phyloP scores from a whole-genome alignment of 2,888 invertebrate species.

The Cyclophora albipunctata region DNA sequence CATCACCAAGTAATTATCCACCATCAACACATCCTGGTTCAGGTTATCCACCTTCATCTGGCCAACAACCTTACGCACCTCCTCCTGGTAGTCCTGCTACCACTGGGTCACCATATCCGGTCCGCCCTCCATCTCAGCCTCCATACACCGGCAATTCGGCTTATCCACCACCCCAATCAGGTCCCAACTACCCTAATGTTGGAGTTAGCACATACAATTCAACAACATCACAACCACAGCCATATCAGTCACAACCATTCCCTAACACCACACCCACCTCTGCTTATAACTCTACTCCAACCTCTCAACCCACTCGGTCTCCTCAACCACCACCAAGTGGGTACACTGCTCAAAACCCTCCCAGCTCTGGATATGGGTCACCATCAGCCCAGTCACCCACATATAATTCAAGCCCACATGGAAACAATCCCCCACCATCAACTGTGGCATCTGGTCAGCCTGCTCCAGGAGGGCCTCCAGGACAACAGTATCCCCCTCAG shows the following conservation, averaged over 20 bases:
- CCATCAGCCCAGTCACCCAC: slow-evolving; percentile 79
- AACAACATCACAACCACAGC: slow-evolving; percentile 62
- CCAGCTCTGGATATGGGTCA: slow-evolving; percentile 77
- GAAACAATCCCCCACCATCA: slow-evolving; percentile 64
- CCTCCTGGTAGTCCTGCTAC: slow-evolving; percentile 63
- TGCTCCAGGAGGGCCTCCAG: slow-evolving; percentile 71
- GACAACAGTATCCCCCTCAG: slow-evolving; percentile 78
- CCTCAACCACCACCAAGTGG: slow-evolving; percentile 75
- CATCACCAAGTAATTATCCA: slow-evolving; percentile 74
- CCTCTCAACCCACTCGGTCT: slow-evolving; percentile 69
- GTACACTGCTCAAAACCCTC: slow-evolving; percentile 75
- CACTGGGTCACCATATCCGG: slow-evolving; percentile 62
- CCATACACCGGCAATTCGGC: slow-evolving; percentile 64
- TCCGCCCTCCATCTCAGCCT: slow-evolving; percentile 58
- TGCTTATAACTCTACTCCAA: slow-evolving; percentile 70
- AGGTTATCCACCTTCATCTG: slow-evolving; percentile 62
- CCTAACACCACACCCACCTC: slow-evolving; percentile 69
- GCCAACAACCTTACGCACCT: slow-evolving; percentile 67
- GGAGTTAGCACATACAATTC: slow-evolving; percentile 67
- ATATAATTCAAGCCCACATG: slow-evolving; percentile 77
- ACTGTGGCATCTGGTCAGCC: slow-evolving; percentile 69
- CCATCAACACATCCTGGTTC: slow-evolving; percentile 68
- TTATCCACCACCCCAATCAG: slow-evolving; percentile 63
- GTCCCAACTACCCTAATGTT: slow-evolving; percentile 64
- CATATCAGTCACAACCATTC: slow-evolving; percentile 69